Percentiles rank a stretch among this genome's conserved stretches.
These are phyloP conservation scores for Elegia similella DNA, from an alignment of 2,888 invertebrate species.

Conservation along the genomic window DNA sequence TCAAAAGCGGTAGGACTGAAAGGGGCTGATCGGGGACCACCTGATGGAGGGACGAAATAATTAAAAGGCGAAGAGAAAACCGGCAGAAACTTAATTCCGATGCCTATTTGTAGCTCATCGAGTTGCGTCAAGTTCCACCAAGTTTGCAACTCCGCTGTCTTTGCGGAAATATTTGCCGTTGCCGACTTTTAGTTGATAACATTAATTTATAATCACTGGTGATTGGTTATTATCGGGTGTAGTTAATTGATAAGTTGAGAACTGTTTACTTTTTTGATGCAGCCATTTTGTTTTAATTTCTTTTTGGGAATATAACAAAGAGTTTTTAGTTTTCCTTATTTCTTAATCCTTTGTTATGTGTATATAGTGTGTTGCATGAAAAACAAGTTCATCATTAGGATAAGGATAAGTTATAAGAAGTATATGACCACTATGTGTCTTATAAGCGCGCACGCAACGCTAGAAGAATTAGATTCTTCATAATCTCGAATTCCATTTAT, in stretches of 20 bases:
- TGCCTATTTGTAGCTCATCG: constrained; percentile 78
- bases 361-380: too few relatives aligned
- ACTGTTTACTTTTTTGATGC: not conserved
- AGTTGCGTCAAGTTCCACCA: constrained; percentile 51
- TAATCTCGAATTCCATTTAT: too few relatives aligned
- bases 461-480: too few relatives aligned
- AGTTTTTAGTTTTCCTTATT: too few relatives aligned
- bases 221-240: constrained; percentile 54
- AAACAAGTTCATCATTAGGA: too few relatives aligned
- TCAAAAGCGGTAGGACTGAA: constrained; percentile 41
- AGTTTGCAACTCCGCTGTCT: constrained; percentile 47
- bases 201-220: constrained; percentile 73
- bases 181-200: constrained; percentile 59
- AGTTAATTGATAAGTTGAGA: constrained; percentile 14
- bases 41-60: constrained; percentile 69
- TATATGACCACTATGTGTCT: too few relatives aligned
- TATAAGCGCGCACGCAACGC: too few relatives aligned
- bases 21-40: constrained; percentile 55
- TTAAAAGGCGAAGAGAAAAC: constrained; percentile 77
- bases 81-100: constrained; percentile 72
- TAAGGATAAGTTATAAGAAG: too few relatives aligned
- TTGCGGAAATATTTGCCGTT: constrained; percentile 62
- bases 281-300: not conserved
- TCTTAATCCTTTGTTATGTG: too few relatives aligned
- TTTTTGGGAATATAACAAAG: not conserved